phyloP scores from a whole-genome alignment of 2,113 vertebrate genomes.

The Vulpes ferrilata region DNA sequence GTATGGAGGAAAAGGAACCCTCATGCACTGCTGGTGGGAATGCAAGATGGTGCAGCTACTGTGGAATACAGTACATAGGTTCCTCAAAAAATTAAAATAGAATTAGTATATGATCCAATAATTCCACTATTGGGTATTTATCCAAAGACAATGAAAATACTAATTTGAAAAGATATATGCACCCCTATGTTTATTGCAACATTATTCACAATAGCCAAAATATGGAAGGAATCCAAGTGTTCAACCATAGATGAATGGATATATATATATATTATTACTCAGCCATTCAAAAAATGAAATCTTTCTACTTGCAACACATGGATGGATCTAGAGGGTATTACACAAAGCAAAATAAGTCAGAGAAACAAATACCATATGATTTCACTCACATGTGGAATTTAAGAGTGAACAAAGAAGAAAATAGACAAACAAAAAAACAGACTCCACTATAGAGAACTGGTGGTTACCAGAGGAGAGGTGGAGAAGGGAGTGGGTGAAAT shows the following conservation, averaged over 20 bases:
- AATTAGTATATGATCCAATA: not conserved
- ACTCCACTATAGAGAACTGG: not conserved
- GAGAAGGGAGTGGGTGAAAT: not conserved
- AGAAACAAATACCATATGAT: not conserved
- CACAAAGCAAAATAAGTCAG: not conserved
- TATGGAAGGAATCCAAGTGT: not conserved
- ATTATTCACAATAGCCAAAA: not conserved
- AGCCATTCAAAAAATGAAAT: not conserved
- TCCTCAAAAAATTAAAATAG: not conserved
- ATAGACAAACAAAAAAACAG: not conserved
- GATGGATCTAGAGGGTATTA: not conserved
- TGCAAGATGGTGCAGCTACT: not conserved
- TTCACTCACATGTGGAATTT: not conserved
- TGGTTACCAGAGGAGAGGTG: not conserved
- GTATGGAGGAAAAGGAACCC: not conserved
- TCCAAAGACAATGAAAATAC: not conserved
- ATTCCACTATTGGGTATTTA: not conserved
- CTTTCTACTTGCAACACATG: not conserved
- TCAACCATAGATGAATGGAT: not conserved
- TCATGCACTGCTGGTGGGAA: not conserved
- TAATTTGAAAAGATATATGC: not conserved
- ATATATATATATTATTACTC: not conserved
- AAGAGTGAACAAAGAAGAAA: not conserved
- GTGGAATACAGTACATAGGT: not conserved
- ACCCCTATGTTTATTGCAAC: not conserved